Conservation (phyloP, 2,888 invertebrate species). For the Pyralis farinalis region DNA sequence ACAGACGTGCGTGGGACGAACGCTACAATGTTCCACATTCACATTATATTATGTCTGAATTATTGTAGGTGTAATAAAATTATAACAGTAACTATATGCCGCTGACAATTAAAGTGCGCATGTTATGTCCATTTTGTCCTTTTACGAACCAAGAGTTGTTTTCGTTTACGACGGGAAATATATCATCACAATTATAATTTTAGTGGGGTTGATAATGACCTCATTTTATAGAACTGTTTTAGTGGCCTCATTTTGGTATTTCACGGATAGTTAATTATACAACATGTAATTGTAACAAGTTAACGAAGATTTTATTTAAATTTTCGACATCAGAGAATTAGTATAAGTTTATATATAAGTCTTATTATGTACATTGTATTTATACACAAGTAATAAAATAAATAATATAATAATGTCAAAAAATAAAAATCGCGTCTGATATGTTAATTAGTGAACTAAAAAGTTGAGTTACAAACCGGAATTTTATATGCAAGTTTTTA, state of each 20-base stretch:
- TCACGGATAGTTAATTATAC: background rate
- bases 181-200: background rate
- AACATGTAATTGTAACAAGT: no score
- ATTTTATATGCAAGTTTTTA: no score
- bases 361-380: no score
- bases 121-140: constrained; percentile 10
- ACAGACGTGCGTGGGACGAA: constrained; percentile 22
- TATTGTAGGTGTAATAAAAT: constrained; percentile 31
- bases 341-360: no score
- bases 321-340: no score
- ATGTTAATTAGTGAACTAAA: no score
- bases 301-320: no score
- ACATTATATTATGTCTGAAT: constrained; percentile 25
- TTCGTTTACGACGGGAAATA: constrained; percentile 1
- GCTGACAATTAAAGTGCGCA: constrained; percentile 15
- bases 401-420: no score
- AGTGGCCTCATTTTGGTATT: background rate
- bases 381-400: no score
- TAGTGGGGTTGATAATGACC: background rate
- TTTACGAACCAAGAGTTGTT: background rate
- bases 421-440: no score
- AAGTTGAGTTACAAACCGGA: no score
- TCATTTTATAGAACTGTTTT: constrained; percentile 9
- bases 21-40: constrained; percentile 18
- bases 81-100: constrained; percentile 30